Evolutionary conservation across 1,140 invertebrate species (phyloP).

Genomic region (Lordiphosa mommai): DNA sequence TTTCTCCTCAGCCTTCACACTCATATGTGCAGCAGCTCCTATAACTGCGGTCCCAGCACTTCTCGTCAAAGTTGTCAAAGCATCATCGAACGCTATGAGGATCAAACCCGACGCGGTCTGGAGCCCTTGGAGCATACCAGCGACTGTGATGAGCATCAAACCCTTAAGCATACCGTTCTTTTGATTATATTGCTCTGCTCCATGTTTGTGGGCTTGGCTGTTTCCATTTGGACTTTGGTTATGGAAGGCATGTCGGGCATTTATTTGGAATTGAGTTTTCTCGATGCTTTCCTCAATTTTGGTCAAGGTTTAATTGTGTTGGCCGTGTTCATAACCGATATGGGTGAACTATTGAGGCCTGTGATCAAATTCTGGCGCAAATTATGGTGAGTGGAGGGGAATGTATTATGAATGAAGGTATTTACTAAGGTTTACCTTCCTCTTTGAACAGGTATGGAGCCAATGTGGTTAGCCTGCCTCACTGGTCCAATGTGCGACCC

Average conservation of each 20-base stretch:
- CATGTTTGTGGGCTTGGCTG: conserved; percentile 93
- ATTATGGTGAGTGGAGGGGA: conserved; percentile 79
- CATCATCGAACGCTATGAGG: conserved; percentile 81
- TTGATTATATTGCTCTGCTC: conserved; percentile 89
- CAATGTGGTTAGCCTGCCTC: conserved; percentile 85
- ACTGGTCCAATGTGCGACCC: conserved; percentile 86
- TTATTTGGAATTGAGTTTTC: conserved; percentile 93
- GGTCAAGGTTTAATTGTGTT: conserved; percentile 93
- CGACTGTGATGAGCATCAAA: conserved; percentile 84
- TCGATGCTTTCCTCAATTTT: conserved; percentile 93
- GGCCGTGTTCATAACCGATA: conserved; percentile 91
- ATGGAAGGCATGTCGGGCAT: conserved; percentile 92
- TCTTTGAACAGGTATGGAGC: conserved; percentile 87
- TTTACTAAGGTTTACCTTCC: too few relatives aligned
- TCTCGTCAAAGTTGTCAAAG: conserved; percentile 81
- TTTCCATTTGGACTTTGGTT: conserved; percentile 92
- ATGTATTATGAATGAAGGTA: too few relatives aligned
- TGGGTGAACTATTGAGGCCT: conserved; percentile 86
- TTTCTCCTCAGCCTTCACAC: conserved; percentile 15
- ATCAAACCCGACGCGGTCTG: conserved; percentile 80
- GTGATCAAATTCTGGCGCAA: conserved; percentile 83
- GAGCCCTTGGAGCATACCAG: conserved; percentile 82
- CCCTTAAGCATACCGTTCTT: conserved; percentile 90
- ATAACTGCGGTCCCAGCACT: conserved; percentile 79
- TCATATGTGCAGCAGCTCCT: conserved; percentile 80